These are phyloP conservation scores for Drosophila lini DNA, from an alignment of 1,140 invertebrate species.

Conservation along the genomic window DNA sequence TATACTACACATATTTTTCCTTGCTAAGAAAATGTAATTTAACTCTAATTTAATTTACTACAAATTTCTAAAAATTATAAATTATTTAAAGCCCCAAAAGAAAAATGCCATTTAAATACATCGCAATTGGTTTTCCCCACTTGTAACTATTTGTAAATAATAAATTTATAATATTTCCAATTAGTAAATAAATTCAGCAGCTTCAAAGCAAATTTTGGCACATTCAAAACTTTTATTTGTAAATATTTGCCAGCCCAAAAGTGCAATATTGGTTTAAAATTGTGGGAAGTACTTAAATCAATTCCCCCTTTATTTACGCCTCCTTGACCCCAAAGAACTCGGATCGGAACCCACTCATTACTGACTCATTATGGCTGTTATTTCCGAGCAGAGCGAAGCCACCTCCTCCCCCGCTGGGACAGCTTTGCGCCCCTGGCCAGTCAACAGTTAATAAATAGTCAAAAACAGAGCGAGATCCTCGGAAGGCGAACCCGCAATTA, in stretches of 20 bases:
- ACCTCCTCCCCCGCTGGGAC: slow-evolving; percentile 23
- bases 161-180: background rate
- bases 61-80: too few species aligned
- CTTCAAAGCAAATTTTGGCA: slow-evolving; percentile 12
- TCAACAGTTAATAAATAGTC: slow-evolving; percentile 80
- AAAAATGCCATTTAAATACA: background rate
- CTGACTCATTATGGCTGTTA: slow-evolving; percentile 37
- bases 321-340: slow-evolving; percentile 13
- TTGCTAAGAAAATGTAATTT: background rate
- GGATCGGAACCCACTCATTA: slow-evolving; percentile 33
- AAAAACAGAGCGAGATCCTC: slow-evolving; percentile 41
- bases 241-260: slow-evolving; percentile 10
- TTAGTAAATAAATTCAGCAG: slow-evolving; percentile 1
- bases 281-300: slow-evolving; percentile 11
- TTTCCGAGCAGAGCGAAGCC: slow-evolving; percentile 21
- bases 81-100: too few species aligned
- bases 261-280: slow-evolving; percentile 16
- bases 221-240: background rate
- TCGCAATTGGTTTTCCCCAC: background rate
- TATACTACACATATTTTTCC: background rate
- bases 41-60: too few species aligned
- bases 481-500: slow-evolving; percentile 54
- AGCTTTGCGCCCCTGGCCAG: slow-evolving; percentile 28
- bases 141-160: slow-evolving; percentile 5
- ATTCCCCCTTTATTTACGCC: slow-evolving; percentile 1